A percentile compares a stretch with the other conserved stretches of the same genome.
Conservation (phyloP, 2,888 invertebrate genomes). For the Torymus texanus region DNA sequence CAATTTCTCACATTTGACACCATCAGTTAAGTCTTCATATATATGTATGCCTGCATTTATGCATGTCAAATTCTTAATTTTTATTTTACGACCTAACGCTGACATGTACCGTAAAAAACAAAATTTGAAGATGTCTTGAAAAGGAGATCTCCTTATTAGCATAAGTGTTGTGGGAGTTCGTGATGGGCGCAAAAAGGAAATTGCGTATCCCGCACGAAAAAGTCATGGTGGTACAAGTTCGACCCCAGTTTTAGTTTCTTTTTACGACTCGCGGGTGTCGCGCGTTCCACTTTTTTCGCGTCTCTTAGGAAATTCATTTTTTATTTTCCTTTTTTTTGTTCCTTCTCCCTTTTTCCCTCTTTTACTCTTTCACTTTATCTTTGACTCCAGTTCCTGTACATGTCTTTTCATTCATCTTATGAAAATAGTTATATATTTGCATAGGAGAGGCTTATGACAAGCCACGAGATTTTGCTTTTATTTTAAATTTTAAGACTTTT, state of each 20-base stretch:
- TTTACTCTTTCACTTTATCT: slow-evolving; percentile 1
- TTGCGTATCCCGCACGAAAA: slow-evolving; percentile 37
- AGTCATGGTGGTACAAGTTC: slow-evolving; percentile 32
- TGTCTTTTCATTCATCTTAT: slow-evolving; percentile 18
- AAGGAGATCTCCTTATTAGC: slow-evolving; percentile 47
- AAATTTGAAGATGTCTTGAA: slow-evolving; percentile 47
- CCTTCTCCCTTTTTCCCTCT: background rate
- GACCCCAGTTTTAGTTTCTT: slow-evolving; percentile 68
- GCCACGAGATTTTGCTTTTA: background rate
- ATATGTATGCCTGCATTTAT: slow-evolving; percentile 33
- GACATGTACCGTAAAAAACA: slow-evolving; percentile 49
- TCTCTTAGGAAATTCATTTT: slow-evolving; percentile 59
- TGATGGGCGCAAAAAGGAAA: slow-evolving; percentile 42
- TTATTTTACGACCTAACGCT: slow-evolving; percentile 41
- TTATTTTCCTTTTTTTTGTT: slow-evolving; percentile 54
- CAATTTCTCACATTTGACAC: slow-evolving; percentile 25
- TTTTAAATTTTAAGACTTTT: slow-evolving; percentile 3
- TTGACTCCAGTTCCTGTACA: background rate
- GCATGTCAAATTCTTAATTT: slow-evolving; percentile 51
- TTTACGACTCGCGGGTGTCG: slow-evolving; percentile 71
- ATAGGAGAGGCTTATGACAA: background rate
- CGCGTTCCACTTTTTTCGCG: slow-evolving; percentile 67
- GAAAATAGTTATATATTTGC: slow-evolving; percentile 13
- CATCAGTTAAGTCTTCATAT: slow-evolving; percentile 6
- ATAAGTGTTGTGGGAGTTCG: slow-evolving; percentile 45